Conservation (phyloP, 2,888 invertebrate genomes). For the Ennomos fuscantarius region DNA sequence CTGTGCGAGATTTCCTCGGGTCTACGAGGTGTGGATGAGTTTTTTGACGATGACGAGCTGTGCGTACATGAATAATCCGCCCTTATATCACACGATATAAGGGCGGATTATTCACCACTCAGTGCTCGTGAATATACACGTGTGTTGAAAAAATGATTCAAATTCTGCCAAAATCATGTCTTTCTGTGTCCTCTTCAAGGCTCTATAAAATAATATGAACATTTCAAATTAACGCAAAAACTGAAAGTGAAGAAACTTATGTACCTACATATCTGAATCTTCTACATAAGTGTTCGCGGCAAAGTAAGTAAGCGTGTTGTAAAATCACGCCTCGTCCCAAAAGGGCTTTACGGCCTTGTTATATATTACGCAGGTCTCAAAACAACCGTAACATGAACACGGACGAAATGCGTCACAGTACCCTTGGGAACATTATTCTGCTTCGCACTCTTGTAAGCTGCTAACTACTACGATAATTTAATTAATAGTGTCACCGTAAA, state of each 20-base stretch:
- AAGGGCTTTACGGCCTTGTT: conserved; percentile 16
- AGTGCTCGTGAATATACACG: too few relatives aligned
- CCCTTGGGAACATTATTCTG: conserved; percentile 33
- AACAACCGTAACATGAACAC: conserved; percentile 8
- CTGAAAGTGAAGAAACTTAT: too few relatives aligned
- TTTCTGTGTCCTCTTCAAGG: too few relatives aligned
- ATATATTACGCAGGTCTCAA: conserved; percentile 8
- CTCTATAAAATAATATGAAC: too few relatives aligned
- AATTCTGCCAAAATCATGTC: too few relatives aligned
- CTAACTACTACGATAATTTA: conserved; percentile 34
- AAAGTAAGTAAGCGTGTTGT: conserved; percentile 19
- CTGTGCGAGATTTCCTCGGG: too few relatives aligned
- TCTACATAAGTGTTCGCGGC: conserved; percentile 3
- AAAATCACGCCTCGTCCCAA: conserved; percentile 18
- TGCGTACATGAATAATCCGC: too few relatives aligned
- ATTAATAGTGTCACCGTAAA: background rate
- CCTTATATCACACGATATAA: too few relatives aligned
- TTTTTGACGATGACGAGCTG: too few relatives aligned
- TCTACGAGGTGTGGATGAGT: too few relatives aligned
- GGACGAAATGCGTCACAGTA: conserved; percentile 24
- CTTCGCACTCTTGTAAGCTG: conserved; percentile 25
- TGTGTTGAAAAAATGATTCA: too few relatives aligned
- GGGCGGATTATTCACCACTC: too few relatives aligned
- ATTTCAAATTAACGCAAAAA: background rate
- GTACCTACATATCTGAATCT: background rate